Evolutionary conservation across 2,113 vertebrate genomes (phyloP).

Genomic region (Lophochroa leadbeateri): DNA sequence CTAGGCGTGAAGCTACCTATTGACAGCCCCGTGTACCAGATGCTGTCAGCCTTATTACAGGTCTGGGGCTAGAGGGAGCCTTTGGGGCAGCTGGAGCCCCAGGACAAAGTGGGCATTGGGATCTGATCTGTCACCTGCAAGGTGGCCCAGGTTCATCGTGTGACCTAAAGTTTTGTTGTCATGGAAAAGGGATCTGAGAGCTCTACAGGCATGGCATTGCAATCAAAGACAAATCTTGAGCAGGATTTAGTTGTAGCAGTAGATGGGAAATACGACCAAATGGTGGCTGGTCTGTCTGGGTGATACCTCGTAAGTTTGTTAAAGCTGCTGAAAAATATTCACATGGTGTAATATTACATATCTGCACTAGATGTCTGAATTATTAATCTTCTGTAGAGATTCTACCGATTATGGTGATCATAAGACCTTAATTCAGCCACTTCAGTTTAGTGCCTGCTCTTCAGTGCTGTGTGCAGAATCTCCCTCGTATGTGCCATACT

Average conservation of each 20-base stretch:
- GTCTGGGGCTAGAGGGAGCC: background rate
- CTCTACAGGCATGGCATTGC: background rate
- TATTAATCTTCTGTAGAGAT: background rate
- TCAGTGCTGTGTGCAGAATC: background rate
- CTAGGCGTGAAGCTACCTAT: background rate
- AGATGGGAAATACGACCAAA: background rate
- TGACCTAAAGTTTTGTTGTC: background rate
- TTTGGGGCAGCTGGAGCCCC: no score
- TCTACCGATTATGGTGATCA: background rate
- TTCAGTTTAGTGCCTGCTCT: background rate
- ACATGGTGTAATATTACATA: background rate
- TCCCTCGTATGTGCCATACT: background rate
- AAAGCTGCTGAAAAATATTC: background rate
- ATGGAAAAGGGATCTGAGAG: background rate
- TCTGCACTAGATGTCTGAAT: background rate
- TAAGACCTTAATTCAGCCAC: background rate
- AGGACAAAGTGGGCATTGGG: rapidly evolving
- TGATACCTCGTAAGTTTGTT: background rate
- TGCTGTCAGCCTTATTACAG: background rate
- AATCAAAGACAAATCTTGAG: background rate
- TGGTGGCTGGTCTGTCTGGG: background rate
- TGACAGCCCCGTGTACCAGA: rapidly evolving
- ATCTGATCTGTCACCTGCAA: background rate
- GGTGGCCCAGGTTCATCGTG: rapidly evolving
- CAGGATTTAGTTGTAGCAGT: background rate